Evolutionary conservation across 1,140 invertebrate species (phyloP).

Genomic region (Neocloeon triangulifer): DNA sequence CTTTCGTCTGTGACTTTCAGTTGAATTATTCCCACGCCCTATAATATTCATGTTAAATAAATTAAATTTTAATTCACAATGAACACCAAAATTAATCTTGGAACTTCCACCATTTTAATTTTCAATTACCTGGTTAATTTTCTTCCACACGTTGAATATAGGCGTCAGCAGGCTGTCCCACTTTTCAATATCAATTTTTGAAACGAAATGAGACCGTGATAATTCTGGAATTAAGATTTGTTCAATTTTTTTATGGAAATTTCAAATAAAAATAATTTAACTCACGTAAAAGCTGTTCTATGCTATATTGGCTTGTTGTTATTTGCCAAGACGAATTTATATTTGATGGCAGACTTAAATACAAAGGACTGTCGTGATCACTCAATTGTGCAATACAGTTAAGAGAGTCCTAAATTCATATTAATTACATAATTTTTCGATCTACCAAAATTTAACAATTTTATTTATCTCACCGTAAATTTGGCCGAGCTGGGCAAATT

Average conservation of each 20-base stretch:
- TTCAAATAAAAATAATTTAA: background rate
- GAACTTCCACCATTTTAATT: too few relatives aligned
- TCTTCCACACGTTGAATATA: constrained; percentile 51
- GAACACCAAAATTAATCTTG: constrained; percentile 1
- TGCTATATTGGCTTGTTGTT: constrained; percentile 2
- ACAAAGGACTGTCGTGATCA: too few relatives aligned
- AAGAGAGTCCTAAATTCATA: too few relatives aligned
- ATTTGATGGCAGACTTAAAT: too few relatives aligned
- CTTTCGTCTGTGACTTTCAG: constrained; percentile 3
- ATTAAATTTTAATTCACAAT: background rate
- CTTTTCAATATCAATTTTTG: constrained; percentile 17
- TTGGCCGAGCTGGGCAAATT: constrained; percentile 24
- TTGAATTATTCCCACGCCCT: constrained; percentile 12
- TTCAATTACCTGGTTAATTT: constrained; percentile 32
- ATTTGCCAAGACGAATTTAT: constrained; percentile 13
- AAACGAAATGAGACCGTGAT: constrained; percentile 10
- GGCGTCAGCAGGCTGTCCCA: constrained; percentile 38
- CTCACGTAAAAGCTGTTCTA: background rate
- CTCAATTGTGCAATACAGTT: too few relatives aligned
- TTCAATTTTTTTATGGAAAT: too few relatives aligned
- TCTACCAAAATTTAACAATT: background rate
- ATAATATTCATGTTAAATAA: background rate
- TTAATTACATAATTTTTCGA: background rate
- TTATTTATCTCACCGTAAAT: constrained; percentile 17
- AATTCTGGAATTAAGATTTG: too few relatives aligned